These are phyloP conservation scores for Drosophila suzukii DNA, from an alignment of 1,140 invertebrate genomes.

Conservation along the genomic window DNA sequence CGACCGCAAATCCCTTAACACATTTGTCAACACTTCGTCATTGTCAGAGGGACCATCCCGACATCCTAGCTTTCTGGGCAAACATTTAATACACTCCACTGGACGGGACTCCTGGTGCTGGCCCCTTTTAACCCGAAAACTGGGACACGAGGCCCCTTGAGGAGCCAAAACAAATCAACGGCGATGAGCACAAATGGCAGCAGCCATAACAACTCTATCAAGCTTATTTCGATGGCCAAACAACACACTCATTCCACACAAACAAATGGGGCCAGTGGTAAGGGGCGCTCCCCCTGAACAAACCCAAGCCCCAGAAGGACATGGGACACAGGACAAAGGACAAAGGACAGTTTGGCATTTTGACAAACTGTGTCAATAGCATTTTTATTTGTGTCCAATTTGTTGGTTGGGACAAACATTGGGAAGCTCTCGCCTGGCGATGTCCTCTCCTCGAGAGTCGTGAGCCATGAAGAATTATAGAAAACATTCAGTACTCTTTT, in stretches of 20 bases:
- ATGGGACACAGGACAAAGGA: conserved; percentile 8
- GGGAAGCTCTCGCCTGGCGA: conserved; percentile 8
- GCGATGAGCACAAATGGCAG: conserved; percentile 77
- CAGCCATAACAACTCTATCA: conserved; percentile 80
- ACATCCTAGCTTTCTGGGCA: conserved; percentile 37
- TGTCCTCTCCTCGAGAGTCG: conserved; percentile 1
- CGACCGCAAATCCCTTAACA: conserved; percentile 82
- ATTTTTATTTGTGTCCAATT: conserved; percentile 84
- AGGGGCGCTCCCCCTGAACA: conserved; percentile 4
- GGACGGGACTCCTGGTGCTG: conserved; percentile 23
- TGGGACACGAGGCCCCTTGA: conserved; percentile 23
- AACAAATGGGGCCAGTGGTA: neutral
- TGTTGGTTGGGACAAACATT: conserved; percentile 61
- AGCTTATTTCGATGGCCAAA: conserved; percentile 79
- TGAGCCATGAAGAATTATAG: conserved; percentile 11
- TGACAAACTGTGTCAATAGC: conserved; percentile 84
- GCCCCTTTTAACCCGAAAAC: conserved; percentile 50
- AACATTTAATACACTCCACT: conserved; percentile 80
- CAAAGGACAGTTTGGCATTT: conserved; percentile 60
- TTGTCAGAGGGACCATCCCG: conserved; percentile 53
- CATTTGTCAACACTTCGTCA: conserved; percentile 84
- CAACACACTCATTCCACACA: conserved; percentile 33
- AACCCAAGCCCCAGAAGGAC: conserved; percentile 34
- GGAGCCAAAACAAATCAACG: conserved; percentile 75
- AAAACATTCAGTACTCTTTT: neutral